phyloP scores from a whole-genome alignment of 30 jellyfish, hydroid and myxozoan genomes.

The Euphysa ruthae region DNA sequence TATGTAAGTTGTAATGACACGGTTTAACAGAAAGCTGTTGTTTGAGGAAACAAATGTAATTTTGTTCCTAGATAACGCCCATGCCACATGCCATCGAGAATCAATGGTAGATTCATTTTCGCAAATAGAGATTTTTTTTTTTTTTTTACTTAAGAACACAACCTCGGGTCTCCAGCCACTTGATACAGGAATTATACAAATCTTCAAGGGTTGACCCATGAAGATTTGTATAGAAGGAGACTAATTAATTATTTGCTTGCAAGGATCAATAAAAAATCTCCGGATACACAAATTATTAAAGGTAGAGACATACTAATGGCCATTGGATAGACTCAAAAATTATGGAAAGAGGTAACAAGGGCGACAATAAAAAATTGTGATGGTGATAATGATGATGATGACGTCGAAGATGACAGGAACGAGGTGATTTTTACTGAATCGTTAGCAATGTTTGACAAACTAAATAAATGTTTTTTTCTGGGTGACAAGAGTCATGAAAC shows the following conservation, averaged over 20 bases:
- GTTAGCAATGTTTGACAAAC: background rate
- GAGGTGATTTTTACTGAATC: background rate
- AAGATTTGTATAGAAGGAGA: too few species aligned
- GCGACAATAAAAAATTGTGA: background rate
- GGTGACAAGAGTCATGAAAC: too few species aligned
- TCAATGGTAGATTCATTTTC: too few species aligned
- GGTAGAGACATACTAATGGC: background rate
- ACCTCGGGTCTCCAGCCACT: background rate
- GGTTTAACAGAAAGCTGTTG: too few species aligned
- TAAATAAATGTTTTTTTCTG: background rate
- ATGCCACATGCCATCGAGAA: too few species aligned
- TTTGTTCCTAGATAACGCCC: too few species aligned
- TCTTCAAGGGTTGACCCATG: too few species aligned
- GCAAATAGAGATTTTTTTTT: too few species aligned
- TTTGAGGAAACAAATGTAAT: too few species aligned
- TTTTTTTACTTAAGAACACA: background rate
- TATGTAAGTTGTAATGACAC: too few species aligned
- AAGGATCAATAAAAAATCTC: background rate
- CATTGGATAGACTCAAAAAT: background rate
- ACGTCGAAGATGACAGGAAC: background rate
- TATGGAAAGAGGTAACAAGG: background rate
- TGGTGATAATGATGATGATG: background rate
- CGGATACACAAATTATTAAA: background rate
- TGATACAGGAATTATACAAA: background rate
- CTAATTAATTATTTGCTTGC: background rate